Base-by-base conservation (phyloP, 2,888 invertebrate genomes). In the Abscondita cerata region DNA sequence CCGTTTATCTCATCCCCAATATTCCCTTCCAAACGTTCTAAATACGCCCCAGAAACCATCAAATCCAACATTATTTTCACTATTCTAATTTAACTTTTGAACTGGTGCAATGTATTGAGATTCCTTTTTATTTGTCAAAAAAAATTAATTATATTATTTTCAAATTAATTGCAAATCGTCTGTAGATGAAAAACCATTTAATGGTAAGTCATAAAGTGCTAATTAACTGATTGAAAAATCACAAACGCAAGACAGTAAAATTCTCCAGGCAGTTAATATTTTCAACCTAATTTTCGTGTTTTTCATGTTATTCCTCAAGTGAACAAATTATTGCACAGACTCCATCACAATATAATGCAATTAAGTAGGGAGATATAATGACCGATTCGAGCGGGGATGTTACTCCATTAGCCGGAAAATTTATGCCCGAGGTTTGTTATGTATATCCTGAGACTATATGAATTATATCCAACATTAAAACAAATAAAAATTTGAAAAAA, bases 1-100 rank as follows among this genome's bases (percentile, higher is more conserved):
- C 74, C 75, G 70, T 68, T 71, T 70, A 68, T 65, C 61, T 68
- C 71, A 68, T 66, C 70, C 71, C 68, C 72, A 62, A 68, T 65
- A 68, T 65, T 54, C 61, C 66, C 64, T 48, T 57, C 51, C 58
- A 48, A 55, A 65, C 63, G 55, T 62, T 64, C 65, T 56, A 46
- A 52, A 65, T 65, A 56, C 47, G 48, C 53, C 62, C 62, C 53
- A 52, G 50, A 54, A 59, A 59, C 62, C 52, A 62, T 62, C 57
- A 52, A 57, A 58, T 54, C 62, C 62, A 19, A 48, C 58, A 54
- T 52, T 54, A 55, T 62, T 59, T 62, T 59, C 48, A 59, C 62
- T 59, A 54, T 54, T 62, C 48, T 50, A 62, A 41, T 60, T 48
- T 62, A 56, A 58, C 41, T 62, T 51, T 46, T 47, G 54, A 62